A percentile compares a stretch with the other conserved stretches of the same genome.
These are phyloP conservation scores for Ascidia mentula DNA, from an alignment of 23 tunicate species.

Conservation along the genomic window DNA sequence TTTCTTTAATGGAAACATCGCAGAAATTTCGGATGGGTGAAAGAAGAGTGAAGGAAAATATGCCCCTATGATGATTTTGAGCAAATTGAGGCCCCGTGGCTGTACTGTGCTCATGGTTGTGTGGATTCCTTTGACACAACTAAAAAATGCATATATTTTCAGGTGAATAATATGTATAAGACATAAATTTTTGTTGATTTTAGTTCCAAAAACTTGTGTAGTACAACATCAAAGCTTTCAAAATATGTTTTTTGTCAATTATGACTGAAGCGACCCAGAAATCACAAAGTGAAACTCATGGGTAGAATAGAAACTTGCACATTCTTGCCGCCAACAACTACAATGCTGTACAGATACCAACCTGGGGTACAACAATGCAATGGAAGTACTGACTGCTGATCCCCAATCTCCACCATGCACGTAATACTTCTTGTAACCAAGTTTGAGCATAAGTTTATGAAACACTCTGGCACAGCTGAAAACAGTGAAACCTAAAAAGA, in stretches of 20 bases:
- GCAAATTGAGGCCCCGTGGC: background rate
- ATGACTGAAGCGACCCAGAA: too few relatives aligned
- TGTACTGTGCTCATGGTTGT: slow-evolving; percentile 30
- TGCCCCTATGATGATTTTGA: slow-evolving; percentile 31
- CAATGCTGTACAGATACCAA: slow-evolving; percentile 10
- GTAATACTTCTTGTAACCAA: slow-evolving; percentile 78
- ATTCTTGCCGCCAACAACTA: too few relatives aligned
- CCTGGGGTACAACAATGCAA: slow-evolving; percentile 84
- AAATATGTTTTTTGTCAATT: too few relatives aligned
- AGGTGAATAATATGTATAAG: too few relatives aligned
- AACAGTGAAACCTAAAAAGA: slow-evolving; percentile 49
- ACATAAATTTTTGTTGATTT: too few relatives aligned
- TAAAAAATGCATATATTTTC: too few relatives aligned
- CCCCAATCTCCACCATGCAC: slow-evolving; percentile 94
- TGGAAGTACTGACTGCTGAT: slow-evolving; percentile 36
- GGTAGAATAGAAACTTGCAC: too few relatives aligned
- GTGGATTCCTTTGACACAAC: slow-evolving; percentile 74
- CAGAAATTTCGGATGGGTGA: slow-evolving; percentile 12
- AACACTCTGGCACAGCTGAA: slow-evolving; percentile 78
- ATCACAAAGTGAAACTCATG: too few relatives aligned
- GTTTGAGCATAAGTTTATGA: slow-evolving; percentile 82
- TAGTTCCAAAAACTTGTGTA: too few relatives aligned
- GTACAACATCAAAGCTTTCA: too few relatives aligned
- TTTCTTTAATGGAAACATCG: slow-evolving; percentile 50
- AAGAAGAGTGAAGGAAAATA: slow-evolving; percentile 57